phyloP scores from a whole-genome alignment of 2,888 invertebrate genomes.

The Hirtodrosophila duncani region DNA sequence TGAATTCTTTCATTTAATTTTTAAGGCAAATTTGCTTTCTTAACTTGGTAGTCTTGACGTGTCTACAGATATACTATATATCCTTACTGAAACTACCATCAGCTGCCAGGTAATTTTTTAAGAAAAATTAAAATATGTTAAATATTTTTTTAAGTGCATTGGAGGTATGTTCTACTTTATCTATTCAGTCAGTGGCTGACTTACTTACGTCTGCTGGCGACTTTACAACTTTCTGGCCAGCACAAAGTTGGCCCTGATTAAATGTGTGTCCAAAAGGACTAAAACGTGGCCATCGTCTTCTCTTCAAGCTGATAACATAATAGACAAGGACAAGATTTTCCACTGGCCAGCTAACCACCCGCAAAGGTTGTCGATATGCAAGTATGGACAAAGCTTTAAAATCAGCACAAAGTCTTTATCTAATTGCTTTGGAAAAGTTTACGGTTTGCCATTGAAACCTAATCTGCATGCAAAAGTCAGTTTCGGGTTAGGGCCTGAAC shows the following conservation, averaged over 20 bases:
- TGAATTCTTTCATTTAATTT: no score
- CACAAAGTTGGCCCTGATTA: conserved; percentile 61
- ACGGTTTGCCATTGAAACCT: conserved; percentile 52
- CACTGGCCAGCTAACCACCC: conserved; percentile 2
- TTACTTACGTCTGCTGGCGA: conserved; percentile 38
- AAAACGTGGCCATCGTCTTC: conserved; percentile 1
- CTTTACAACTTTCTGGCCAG: conserved; percentile 42
- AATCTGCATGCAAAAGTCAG: conserved; percentile 66
- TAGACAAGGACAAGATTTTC: background rate
- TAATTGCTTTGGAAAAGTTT: conserved; percentile 70
- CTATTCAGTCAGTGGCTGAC: no score
- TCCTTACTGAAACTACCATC: no score
- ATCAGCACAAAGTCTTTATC: conserved; percentile 62
- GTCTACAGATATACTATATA: no score
- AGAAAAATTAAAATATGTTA: no score
- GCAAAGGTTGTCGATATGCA: no score
- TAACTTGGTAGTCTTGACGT: no score
- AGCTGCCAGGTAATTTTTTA: no score
- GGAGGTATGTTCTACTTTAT: no score
- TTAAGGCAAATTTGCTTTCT: no score
- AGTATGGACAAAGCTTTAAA: conserved; percentile 53
- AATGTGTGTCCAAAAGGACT: conserved; percentile 45
- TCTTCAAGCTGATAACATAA: conserved; percentile 32
- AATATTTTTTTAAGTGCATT: no score
- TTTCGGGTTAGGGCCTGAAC: conserved; percentile 44